A percentile compares a stretch with the other conserved stretches of the same genome.
phyloP scores from a whole-genome alignment of 1,140 invertebrate species.

The Anastrepha ludens region DNA sequence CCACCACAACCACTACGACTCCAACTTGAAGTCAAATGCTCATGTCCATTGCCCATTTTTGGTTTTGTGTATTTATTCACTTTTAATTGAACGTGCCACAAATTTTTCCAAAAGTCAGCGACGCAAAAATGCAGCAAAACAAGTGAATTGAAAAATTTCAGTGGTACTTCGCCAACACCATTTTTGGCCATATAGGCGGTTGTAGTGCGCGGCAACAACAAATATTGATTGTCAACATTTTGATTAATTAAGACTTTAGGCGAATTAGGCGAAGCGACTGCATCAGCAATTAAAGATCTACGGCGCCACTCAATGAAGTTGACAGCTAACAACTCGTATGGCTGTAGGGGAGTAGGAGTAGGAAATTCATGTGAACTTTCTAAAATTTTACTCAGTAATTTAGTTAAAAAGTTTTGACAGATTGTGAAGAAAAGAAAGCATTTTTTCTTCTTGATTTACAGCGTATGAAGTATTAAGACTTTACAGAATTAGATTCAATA shows the following conservation, averaged over 20 bases:
- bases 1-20: neutral
- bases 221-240: slow-evolving; percentile 49
- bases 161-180: neutral
- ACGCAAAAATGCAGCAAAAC: slow-evolving; percentile 4
- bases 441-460: too few relatives aligned
- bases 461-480: too few relatives aligned
- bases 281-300: slow-evolving; percentile 2
- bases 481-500: too few relatives aligned
- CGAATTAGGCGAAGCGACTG: neutral
- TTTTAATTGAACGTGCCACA: slow-evolving; percentile 48
- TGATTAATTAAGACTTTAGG: slow-evolving; percentile 52
- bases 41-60: slow-evolving; percentile 36
- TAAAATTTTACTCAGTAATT: too few relatives aligned
- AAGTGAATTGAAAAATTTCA: slow-evolving; percentile 40
- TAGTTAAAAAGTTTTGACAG: too few relatives aligned
- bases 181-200: slow-evolving; percentile 31
- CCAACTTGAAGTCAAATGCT: neutral
- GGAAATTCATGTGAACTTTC: too few relatives aligned
- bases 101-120: slow-evolving; percentile 3
- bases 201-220: neutral
- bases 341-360: too few relatives aligned
- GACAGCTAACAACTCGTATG: neutral
- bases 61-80: slow-evolving; percentile 35
- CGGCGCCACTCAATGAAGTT: slow-evolving; percentile 1
- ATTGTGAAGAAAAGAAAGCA: too few relatives aligned